Percentiles rank a stretch among this genome's conserved stretches.
These are phyloP conservation scores for Melitaea athalia DNA, from an alignment of 2,888 invertebrate genomes.

Conservation along the genomic window DNA sequence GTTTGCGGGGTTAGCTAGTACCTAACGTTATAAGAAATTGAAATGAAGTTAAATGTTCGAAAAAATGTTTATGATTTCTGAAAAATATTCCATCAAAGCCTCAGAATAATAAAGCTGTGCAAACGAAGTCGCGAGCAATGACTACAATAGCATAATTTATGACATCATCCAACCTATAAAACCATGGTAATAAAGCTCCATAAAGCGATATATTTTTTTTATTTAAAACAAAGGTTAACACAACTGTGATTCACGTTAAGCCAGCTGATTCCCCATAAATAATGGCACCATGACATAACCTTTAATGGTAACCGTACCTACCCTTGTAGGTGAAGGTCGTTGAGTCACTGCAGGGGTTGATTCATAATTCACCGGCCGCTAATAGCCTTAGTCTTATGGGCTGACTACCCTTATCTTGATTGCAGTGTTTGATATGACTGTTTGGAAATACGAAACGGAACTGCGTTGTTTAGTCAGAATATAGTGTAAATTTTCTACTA, in stretches of 20 bases:
- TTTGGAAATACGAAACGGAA: neutral
- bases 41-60: too few relatives aligned
- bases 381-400: constrained; percentile 7
- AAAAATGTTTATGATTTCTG: too few relatives aligned
- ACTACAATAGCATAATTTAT: too few relatives aligned
- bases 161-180: too few relatives aligned
- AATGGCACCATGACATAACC: constrained; percentile 22
- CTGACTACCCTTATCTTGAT: constrained; percentile 6
- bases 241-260: neutral
- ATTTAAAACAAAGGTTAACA: neutral
- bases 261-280: neutral
- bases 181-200: too few relatives aligned
- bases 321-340: constrained; percentile 24
- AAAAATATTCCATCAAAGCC: too few relatives aligned
- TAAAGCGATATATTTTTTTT: neutral
- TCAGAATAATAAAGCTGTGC: too few relatives aligned
- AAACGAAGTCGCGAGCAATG: too few relatives aligned
- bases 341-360: constrained; percentile 30
- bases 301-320: constrained; percentile 9
- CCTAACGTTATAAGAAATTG: too few relatives aligned
- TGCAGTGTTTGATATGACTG: neutral
- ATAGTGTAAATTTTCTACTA: too few relatives aligned
- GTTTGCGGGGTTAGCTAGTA: too few relatives aligned
- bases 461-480: too few relatives aligned
- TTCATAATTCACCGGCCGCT: constrained; percentile 6